Conservation (phyloP, 2,888 invertebrate genomes). For the Acanthacorydalis orientalis region DNA sequence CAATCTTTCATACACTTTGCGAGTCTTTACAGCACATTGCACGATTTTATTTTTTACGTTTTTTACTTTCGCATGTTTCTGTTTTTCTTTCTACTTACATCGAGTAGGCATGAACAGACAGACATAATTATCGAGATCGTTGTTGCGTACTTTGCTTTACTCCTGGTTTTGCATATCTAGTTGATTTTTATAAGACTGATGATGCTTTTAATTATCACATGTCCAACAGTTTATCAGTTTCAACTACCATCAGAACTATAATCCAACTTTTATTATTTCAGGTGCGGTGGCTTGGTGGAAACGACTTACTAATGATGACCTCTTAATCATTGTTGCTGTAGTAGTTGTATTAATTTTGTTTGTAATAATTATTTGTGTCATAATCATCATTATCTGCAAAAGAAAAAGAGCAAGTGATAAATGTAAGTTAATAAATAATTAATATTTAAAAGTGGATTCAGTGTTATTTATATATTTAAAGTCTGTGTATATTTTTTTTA, state of each 20-base stretch:
- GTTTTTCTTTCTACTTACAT: background rate
- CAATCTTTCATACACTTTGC: background rate
- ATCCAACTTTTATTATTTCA: slow-evolving; percentile 22
- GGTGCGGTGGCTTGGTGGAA: slow-evolving; percentile 71
- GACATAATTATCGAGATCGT: too few species aligned
- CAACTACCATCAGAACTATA: too few species aligned
- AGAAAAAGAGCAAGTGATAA: slow-evolving; percentile 65
- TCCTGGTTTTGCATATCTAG: background rate
- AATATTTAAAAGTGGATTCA: too few species aligned
- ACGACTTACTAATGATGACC: slow-evolving; percentile 56
- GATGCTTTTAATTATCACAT: too few species aligned
- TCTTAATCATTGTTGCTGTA: slow-evolving; percentile 55
- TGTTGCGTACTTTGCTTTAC: background rate
- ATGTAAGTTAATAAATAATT: slow-evolving; percentile 42
- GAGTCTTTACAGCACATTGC: background rate
- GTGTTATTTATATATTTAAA: background rate
- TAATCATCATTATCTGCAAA: slow-evolving; percentile 72
- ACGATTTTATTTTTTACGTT: background rate
- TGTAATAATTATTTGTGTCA: slow-evolving; percentile 66
- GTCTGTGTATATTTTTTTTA: background rate
- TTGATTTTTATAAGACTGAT: too few species aligned
- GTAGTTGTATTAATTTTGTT: slow-evolving; percentile 46
- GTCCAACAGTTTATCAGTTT: too few species aligned
- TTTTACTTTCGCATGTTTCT: background rate
- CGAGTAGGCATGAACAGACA: too few species aligned